Conservation (phyloP, 2,888 invertebrate species). For the Xylophagus ater region DNA sequence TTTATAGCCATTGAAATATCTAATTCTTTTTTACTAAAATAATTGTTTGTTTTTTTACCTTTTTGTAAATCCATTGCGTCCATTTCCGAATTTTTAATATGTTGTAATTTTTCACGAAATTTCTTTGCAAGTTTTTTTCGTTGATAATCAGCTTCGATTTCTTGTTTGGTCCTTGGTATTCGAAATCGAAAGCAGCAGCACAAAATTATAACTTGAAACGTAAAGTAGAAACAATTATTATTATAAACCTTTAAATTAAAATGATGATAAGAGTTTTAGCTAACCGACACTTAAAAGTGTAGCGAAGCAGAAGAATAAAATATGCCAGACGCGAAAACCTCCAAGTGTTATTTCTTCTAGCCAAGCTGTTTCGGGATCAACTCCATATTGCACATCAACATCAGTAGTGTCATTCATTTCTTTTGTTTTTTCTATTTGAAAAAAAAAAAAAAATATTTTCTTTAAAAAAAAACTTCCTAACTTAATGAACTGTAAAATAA, state of each 20-base stretch:
- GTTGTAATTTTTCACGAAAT: conserved; percentile 68
- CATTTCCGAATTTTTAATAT: conserved; percentile 77
- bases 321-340: conserved; percentile 70
- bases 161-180: conserved; percentile 87
- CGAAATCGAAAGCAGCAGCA: conserved; percentile 87
- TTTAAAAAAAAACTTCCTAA: neutral
- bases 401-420: conserved; percentile 6
- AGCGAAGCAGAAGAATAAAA: conserved; percentile 59
- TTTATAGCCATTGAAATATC: too few species aligned
- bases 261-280: conserved; percentile 13
- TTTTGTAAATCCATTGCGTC: conserved; percentile 46
- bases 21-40: too few species aligned
- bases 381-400: conserved; percentile 24
- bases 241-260: neutral
- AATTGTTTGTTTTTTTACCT: conserved; percentile 27
- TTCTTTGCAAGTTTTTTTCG: conserved; percentile 70
- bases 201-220: conserved; percentile 60
- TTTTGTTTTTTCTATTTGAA: too few species aligned
- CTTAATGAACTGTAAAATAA: neutral
- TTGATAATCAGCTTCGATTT: conserved; percentile 87
- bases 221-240: conserved; percentile 1
- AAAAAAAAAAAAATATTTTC: neutral
- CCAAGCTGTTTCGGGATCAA: conserved; percentile 51
- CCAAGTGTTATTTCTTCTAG: conserved; percentile 57
- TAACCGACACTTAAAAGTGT: conserved; percentile 52